phyloP scores from a whole-genome alignment of 2,113 vertebrate species.

The Sturnira hondurensis region DNA sequence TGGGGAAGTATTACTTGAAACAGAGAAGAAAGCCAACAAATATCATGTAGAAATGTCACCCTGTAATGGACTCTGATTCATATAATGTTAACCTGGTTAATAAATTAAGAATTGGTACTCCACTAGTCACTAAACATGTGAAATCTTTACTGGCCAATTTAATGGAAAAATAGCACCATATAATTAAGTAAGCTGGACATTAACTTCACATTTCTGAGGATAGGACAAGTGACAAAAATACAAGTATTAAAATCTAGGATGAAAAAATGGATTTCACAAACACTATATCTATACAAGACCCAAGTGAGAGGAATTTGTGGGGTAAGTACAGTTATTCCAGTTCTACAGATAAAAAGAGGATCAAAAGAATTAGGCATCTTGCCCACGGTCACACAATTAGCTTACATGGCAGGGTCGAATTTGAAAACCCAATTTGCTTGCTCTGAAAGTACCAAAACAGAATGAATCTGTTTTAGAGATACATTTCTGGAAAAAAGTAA shows the following conservation, averaged over 20 bases:
- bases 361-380: not conserved
- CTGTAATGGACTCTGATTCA: not conserved
- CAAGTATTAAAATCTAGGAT: slow-evolving; percentile 5
- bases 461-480: slow-evolving; percentile 27
- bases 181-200: not conserved
- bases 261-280: slow-evolving; percentile 25
- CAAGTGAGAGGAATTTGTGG: not conserved
- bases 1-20: not conserved
- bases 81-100: slow-evolving; percentile 13
- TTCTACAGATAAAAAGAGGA: not conserved
- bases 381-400: slow-evolving; percentile 3
- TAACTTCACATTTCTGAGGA: slow-evolving; percentile 22
- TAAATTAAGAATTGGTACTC: not conserved
- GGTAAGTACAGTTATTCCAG: not conserved
- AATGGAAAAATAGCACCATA: not conserved
- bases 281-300: not conserved
- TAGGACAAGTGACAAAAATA: not conserved
- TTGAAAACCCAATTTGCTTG: slow-evolving; percentile 42
- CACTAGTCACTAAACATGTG: not conserved
- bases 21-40: slow-evolving; percentile 16
- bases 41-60: not conserved
- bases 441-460: slow-evolving; percentile 2
- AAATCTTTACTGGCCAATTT: not conserved
- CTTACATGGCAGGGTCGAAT: not conserved
- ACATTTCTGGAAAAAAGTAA: slow-evolving; percentile 36